phyloP scores from a whole-genome alignment of 2,888 invertebrate genomes.

The Nasonovia ribisnigri region DNA sequence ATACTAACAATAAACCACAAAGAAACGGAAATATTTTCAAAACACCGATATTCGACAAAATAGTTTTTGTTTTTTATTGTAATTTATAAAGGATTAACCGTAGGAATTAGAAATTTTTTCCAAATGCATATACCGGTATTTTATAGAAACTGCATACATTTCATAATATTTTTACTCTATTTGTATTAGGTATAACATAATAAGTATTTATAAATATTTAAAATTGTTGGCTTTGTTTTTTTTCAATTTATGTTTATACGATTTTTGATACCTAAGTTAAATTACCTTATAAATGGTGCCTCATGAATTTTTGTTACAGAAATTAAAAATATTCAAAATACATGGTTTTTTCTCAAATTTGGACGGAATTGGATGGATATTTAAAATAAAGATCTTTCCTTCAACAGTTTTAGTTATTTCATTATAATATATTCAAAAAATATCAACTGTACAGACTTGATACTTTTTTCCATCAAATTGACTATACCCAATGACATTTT shows the following conservation, averaged over 20 bases:
- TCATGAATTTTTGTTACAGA: background rate
- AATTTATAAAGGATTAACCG: background rate
- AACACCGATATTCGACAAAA: background rate
- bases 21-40: background rate
- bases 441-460: background rate
- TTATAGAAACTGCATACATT: background rate
- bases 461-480: background rate
- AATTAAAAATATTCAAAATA: background rate
- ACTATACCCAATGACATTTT: no score
- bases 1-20: background rate
- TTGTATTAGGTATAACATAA: background rate
- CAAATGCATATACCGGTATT: background rate
- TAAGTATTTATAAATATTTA: background rate
- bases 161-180: background rate
- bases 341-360: background rate
- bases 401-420: background rate
- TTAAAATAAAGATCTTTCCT: background rate
- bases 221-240: background rate
- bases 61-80: no score
- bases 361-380: background rate
- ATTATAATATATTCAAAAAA: background rate
- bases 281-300: background rate
- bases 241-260: background rate
- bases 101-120: background rate
- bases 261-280: background rate